A percentile compares a stretch with the other conserved stretches of the same genome.
These are phyloP conservation scores for Glaucidium brasilianum DNA, from an alignment of 2,113 vertebrate genomes.

Conservation along the genomic window DNA sequence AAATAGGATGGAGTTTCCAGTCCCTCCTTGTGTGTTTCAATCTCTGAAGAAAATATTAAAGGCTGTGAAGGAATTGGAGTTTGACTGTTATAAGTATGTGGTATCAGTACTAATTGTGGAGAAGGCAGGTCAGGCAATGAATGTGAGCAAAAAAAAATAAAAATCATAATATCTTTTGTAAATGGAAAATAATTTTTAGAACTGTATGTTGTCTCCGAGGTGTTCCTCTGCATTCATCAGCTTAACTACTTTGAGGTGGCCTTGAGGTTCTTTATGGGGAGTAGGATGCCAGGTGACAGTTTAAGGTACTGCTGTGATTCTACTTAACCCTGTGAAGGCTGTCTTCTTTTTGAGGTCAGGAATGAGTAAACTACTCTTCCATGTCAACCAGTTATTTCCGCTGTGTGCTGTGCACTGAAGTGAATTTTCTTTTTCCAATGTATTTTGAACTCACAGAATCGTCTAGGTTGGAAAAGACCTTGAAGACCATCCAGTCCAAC, in stretches of 20 bases:
- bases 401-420: neutral
- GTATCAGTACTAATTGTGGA: conserved; percentile 73
- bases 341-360: neutral
- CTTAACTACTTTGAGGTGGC: neutral
- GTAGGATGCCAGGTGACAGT: neutral
- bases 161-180: neutral
- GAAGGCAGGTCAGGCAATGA: conserved; percentile 73
- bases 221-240: neutral
- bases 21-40: conserved; percentile 57
- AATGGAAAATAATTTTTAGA: neutral
- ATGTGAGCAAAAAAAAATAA: conserved; percentile 65
- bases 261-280: neutral
- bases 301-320: neutral
- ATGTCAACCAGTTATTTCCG: neutral
- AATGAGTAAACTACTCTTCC: neutral
- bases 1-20: conserved; percentile 55
- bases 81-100: conserved; percentile 73
- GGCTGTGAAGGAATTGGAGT: conserved; percentile 67
- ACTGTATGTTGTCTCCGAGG: neutral
- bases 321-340: neutral
- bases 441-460: neutral
- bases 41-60: conserved; percentile 71
- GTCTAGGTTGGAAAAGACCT: too few species aligned
- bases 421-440: neutral
- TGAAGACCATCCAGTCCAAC: too few species aligned